phyloP scores from a whole-genome alignment of 2,888 invertebrate genomes.

The Leptinotarsa haldemani region DNA sequence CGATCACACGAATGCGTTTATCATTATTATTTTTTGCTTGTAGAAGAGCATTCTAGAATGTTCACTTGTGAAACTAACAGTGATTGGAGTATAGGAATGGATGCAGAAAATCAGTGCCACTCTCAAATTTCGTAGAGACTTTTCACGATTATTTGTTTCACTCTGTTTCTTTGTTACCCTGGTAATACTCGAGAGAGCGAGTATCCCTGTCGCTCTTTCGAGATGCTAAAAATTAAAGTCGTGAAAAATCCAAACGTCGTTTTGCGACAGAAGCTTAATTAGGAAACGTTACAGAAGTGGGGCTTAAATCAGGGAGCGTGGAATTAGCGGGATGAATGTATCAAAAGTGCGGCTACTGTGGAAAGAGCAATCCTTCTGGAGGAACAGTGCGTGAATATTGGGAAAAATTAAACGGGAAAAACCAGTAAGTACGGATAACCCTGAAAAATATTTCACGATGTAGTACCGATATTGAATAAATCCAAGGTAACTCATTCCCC shows the following conservation, averaged over 20 bases:
- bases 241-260: slow-evolving; percentile 66
- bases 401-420: neutral
- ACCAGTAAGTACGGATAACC: neutral
- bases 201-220: slow-evolving; percentile 54
- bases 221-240: slow-evolving; percentile 65
- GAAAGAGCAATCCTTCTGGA: slow-evolving; percentile 19
- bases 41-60: too few species aligned
- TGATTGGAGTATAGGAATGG: too few species aligned
- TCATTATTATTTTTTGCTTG: too few species aligned
- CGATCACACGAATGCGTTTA: too few species aligned
- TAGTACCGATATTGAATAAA: too few species aligned
- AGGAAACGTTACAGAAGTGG: slow-evolving; percentile 66
- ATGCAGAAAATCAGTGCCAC: too few species aligned
- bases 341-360: slow-evolving; percentile 50
- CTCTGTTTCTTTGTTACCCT: slow-evolving; percentile 46
- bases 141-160: slow-evolving; percentile 1
- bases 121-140: neutral
- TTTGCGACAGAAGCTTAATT: slow-evolving; percentile 68
- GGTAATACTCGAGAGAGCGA: slow-evolving; percentile 53
- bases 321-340: slow-evolving; percentile 60
- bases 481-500: too few species aligned
- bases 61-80: too few species aligned
- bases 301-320: slow-evolving; percentile 63
- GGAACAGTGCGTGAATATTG: slow-evolving; percentile 20
- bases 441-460: neutral